Evolutionary conservation across 2,113 vertebrate species (phyloP).

Genomic region (Corythornis vintsioides): DNA sequence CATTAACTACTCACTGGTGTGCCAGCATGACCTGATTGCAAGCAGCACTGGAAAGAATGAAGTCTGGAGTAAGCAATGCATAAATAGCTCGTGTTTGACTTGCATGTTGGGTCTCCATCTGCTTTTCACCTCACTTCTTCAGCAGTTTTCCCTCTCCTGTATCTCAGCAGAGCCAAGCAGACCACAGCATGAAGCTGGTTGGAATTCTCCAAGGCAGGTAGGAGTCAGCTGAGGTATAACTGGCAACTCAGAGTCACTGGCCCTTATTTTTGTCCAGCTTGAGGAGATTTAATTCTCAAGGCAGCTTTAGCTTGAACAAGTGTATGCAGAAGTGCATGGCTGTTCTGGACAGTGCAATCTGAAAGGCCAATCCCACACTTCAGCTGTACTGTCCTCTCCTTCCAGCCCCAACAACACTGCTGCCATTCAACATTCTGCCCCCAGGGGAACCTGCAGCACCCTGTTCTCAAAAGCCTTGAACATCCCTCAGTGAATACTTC

Average conservation of each 20-base stretch:
- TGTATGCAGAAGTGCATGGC: neutral
- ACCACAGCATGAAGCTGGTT: neutral
- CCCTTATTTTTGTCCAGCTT: neutral
- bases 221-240: neutral
- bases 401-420: neutral
- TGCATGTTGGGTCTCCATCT: neutral
- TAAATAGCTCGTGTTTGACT: neutral
- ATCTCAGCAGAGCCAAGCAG: neutral
- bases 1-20: neutral
- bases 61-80: neutral
- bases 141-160: neutral
- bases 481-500: neutral
- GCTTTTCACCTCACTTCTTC: neutral
- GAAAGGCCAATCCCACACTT: neutral
- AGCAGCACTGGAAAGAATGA: neutral
- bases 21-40: neutral
- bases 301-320: neutral
- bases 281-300: neutral
- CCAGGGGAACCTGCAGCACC: neutral
- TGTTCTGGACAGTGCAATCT: neutral
- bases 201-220: neutral
- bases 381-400: neutral
- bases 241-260: fast-evolving
- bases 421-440: neutral
- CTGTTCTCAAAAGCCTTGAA: fast-evolving